Evolutionary conservation across 2,113 vertebrate genomes (phyloP), one percentile per base, ranked within the genome.

Genomic region (Vombatus ursinus): DNA sequence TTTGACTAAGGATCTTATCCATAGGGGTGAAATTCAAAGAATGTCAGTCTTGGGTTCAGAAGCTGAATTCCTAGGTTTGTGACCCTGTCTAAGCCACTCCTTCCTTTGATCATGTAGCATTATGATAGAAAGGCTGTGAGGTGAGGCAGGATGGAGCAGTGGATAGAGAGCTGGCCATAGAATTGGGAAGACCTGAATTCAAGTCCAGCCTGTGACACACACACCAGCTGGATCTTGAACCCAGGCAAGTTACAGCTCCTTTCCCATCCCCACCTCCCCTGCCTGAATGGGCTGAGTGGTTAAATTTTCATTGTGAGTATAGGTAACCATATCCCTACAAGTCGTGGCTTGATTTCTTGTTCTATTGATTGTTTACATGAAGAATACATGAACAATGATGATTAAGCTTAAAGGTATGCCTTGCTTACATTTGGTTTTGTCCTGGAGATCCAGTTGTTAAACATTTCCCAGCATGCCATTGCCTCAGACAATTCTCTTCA

Each of bases 391-490:
- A 50, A 44, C 53, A 91, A 91, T 16, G 57, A n/a, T 61, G 48
- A 94, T 12, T 61, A 93, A 68, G 89, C 68, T 90, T 93, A 93
- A 93, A 95, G 28, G 31, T 90, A 22, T 26, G 25, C 52, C 50
- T 8, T 26, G 10, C 8, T 28, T 77, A 77, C 5, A n/a, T 77
- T 68, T 37, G 11, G 0, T 37, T 77, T 77, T 77, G 68, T n/a
- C 61, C 61, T 37, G 31, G 61, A 68, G 31, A 68, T 37, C 61
- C 16, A 77, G 68, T 77, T 77, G 37, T n/a, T 77, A n/a, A 77
- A n/a, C 37, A n/a, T 77, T 77, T 22, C 5, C 16, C 14, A n/a
- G 37, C 37, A 77, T 77, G 8, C 14, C 3, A 16, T 2, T 61
- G 22, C 16, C 12, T 31, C 61, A n/a, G 68, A n/a, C 14, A 77